Evolutionary conservation across 2,888 invertebrate species (phyloP).

Genomic region (Hemicrepidius hirtus): DNA sequence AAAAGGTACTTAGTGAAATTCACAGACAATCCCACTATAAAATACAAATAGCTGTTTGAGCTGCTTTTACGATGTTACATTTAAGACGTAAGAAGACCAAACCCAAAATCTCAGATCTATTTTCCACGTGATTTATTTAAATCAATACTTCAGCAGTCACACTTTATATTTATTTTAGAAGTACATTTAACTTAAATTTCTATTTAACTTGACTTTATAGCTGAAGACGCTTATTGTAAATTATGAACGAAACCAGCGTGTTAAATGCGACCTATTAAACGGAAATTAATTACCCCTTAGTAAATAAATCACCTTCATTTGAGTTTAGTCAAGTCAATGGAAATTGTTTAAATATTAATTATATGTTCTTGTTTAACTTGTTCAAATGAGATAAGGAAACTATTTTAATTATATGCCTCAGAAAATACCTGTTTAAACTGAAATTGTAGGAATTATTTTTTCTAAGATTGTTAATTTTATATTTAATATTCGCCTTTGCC

Average conservation of each 20-base stretch:
- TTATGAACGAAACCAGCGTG: background rate
- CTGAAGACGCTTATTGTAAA: background rate
- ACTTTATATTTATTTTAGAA: conserved; percentile 16
- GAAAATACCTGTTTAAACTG: no score
- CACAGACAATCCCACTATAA: conserved; percentile 7
- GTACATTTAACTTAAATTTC: background rate
- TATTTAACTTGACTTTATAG: background rate
- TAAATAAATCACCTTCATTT: no score
- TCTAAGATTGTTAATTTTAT: no score
- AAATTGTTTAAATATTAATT: no score
- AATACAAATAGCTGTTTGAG: conserved; percentile 25
- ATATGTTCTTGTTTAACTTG: no score
- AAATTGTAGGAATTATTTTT: no score
- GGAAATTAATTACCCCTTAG: no score
- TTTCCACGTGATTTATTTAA: conserved; percentile 14
- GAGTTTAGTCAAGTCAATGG: no score
- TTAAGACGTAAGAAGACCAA: background rate
- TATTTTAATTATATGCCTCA: no score
- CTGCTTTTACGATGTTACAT: conserved; percentile 5
- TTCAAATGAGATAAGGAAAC: no score
- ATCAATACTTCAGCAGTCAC: background rate
- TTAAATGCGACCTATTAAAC: background rate
- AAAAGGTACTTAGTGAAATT: conserved; percentile 26
- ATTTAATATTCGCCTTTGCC: background rate
- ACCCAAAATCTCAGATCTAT: conserved; percentile 3